phyloP scores from a whole-genome alignment of 2,888 invertebrate species.

The Cheilosia grossa region DNA sequence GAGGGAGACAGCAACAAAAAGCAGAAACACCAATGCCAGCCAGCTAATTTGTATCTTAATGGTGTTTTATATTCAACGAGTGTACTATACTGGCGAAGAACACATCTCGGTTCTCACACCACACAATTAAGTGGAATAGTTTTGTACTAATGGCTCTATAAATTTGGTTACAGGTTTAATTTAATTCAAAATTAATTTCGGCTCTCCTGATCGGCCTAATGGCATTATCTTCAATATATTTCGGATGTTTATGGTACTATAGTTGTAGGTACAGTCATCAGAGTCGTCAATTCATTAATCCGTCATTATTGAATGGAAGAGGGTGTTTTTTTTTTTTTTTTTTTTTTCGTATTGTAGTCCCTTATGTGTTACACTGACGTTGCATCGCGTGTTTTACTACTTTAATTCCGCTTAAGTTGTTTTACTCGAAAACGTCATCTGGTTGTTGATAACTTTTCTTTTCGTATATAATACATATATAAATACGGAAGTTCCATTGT shows the following conservation, averaged over 20 bases:
- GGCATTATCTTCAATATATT: slow-evolving; percentile 23
- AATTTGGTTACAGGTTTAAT: slow-evolving; percentile 27
- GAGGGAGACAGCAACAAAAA: neutral
- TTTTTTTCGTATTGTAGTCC: neutral
- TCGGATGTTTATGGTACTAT: slow-evolving; percentile 4
- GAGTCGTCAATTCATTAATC: slow-evolving; percentile 49
- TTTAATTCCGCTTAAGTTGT: neutral
- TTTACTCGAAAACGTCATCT: slow-evolving; percentile 28
- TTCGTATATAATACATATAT: neutral
- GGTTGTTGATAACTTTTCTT: neutral
- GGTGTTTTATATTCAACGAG: slow-evolving; percentile 1
- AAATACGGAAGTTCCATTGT: neutral
- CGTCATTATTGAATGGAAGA: slow-evolving; percentile 5
- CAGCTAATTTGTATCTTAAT: slow-evolving; percentile 12
- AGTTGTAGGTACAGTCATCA: slow-evolving; percentile 27
- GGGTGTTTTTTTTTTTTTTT: slow-evolving; percentile 5
- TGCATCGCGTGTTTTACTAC: slow-evolving; percentile 14
- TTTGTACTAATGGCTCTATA: slow-evolving; percentile 29
- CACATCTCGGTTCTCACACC: neutral
- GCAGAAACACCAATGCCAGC: slow-evolving; percentile 33
- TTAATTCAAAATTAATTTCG: slow-evolving; percentile 34
- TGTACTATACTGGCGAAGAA: neutral
- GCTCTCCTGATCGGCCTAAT: slow-evolving; percentile 23
- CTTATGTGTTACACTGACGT: neutral
- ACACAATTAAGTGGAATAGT: slow-evolving; percentile 23